Evolutionary conservation across 2,888 invertebrate species (phyloP).

Genomic region (Argyresthia albistria): DNA sequence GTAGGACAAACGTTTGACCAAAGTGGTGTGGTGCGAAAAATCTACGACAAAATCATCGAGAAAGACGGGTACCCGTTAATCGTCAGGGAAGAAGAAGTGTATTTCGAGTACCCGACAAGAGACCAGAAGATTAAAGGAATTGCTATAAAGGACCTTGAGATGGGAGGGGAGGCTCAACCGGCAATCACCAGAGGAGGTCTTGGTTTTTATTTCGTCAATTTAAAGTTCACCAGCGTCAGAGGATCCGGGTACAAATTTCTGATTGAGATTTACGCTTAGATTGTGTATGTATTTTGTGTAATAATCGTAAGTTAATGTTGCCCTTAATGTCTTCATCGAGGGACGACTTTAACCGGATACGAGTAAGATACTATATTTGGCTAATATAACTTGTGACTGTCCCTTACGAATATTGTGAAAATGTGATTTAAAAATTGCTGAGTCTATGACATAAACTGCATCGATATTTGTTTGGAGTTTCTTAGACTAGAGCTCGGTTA

Average conservation of each 20-base stretch:
- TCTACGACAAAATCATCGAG: background rate
- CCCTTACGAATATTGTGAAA: no score
- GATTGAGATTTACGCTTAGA: background rate
- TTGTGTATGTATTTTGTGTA: background rate
- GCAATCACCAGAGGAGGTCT: slow-evolving; percentile 53
- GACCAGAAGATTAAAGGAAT: slow-evolving; percentile 55
- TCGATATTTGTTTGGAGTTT: no score
- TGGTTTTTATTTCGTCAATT: slow-evolving; percentile 43
- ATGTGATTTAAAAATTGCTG: no score
- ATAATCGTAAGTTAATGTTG: no score
- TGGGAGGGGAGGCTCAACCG: slow-evolving; percentile 41
- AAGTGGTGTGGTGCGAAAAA: background rate
- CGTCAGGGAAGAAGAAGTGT: slow-evolving; percentile 37
- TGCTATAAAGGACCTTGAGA: slow-evolving; percentile 48
- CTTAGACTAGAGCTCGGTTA: no score
- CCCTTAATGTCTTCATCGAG: no score
- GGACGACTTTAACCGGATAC: no score
- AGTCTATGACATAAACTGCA: no score
- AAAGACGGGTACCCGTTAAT: slow-evolving; percentile 23
- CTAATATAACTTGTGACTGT: no score
- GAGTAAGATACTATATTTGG: no score
- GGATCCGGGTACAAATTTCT: background rate
- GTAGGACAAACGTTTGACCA: background rate
- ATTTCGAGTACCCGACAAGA: slow-evolving; percentile 34
- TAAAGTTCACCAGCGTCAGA: slow-evolving; percentile 13